Evolutionary conservation across 2,113 vertebrate genomes (phyloP), one percentile per base, ranked within the genome.

Genomic region (Thunnus thynnus): DNA sequence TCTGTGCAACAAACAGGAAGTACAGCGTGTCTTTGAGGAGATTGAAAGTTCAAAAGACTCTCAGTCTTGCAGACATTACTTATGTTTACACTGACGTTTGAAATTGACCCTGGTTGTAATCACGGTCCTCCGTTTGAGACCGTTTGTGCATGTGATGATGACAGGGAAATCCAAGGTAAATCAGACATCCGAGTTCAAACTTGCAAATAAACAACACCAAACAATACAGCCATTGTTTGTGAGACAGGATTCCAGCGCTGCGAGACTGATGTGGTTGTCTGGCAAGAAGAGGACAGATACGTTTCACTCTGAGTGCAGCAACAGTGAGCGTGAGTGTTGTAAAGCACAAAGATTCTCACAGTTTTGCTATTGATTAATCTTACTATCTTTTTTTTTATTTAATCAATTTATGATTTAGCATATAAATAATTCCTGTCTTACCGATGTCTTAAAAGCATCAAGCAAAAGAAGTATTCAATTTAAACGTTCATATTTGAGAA

Each of bases 161-260:
- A 78, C 57, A 73, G 72, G 48, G 27, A 52, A 75, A 20, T 75
- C 41, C 22, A 67, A 54, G 18, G 32, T 60, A 72, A 79, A 62
- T 75, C 30, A 82, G 71, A 82, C 54, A 84, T 78, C 62, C 14
- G 60, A 64, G 64, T 20, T 20, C 52, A 56, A 69, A 48, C 22
- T 41, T 2, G 2, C 54, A 51, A 50, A 72, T 57, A 55, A 78
- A 77, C 54, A 80, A 41, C 30, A 25, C 20, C 22, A 18, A 86
- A 80, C 62, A 71, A 78, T 55, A 16, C 50, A 1, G 65, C 66
- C 71, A 82, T 82, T 85, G 81, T 88, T 87, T 72, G 52, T 25
- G 17, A 16, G 2, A 0, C 52, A 48, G 32, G 60, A 55, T 17
- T 69, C 12, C n/a, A 41, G 65, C 54, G 20, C 50, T 18, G 75